Evolutionary conservation across 2,113 vertebrate genomes (phyloP), one percentile per base, ranked within the genome.

Genomic region (Macquaria australasica): DNA sequence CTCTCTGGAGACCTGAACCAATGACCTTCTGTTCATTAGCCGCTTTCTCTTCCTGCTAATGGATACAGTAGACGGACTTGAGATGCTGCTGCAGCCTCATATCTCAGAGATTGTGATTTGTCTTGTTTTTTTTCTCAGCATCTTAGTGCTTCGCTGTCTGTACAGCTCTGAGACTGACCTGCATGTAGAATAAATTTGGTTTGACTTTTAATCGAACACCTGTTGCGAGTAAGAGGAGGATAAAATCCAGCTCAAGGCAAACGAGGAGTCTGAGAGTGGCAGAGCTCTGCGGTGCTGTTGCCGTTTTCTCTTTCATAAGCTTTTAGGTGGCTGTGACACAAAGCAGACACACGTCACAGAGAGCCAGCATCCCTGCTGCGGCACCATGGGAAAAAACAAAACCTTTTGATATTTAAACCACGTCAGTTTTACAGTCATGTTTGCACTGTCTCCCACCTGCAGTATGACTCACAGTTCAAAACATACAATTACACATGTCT

Each of bases 321-420:
- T 84, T 79, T 81, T 5, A 86, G 76, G 73, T 81, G 91, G 28
- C 76, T 8, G 75, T 56, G 83, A 74, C 76, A 81, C 78, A 87
- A 73, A 85, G 45, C 91, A 89, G 82, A 76, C 64, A 1, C 66
- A 2, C 7, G 56, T 83, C 87, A 68, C 72, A 1, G 15, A 55
- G 34, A 85, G 67, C 69, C 67, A 75, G 77, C 66, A 45, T 76
- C 71, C 41, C 88, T 39, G 51, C 83, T 59, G 64, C 6, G 10
- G 77, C 82, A 34, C 66, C 55, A 34, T 14, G 81, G 41, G 59
- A 59, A 86, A 69, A 73, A 70, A 75, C 5, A 28, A 58, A 72
- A 28, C 43, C 74, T 59, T 78, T 37, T 71, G 16, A 81, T 79
- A 68, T 28, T 63, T 58, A 62, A 83, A 20, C 73, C 67, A 39